Conservation (phyloP, 1,140 invertebrate species). For the Gyrodactylus bullatarudis region DNA sequence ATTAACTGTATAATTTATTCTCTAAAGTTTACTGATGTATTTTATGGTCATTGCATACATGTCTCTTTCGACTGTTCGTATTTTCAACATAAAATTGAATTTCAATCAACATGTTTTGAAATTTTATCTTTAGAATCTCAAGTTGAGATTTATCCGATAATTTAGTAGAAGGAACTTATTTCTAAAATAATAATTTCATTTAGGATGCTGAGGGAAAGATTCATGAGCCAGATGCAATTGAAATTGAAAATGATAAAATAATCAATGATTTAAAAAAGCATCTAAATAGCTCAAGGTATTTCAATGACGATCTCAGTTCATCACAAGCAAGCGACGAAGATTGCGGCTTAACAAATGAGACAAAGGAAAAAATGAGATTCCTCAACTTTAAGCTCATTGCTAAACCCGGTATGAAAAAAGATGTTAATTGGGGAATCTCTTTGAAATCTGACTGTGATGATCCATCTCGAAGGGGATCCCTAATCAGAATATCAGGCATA, state of each 20-base stretch:
- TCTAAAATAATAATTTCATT: too few relatives aligned
- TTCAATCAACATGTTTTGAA: too few relatives aligned
- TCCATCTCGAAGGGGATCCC: neutral
- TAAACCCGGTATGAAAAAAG: neutral
- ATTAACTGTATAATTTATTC: too few relatives aligned
- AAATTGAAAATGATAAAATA: neutral
- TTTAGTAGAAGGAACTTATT: too few relatives aligned
- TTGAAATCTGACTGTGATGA: neutral
- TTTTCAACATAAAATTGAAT: too few relatives aligned
- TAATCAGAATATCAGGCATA: neutral
- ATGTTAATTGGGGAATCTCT: neutral
- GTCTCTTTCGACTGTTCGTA: too few relatives aligned
- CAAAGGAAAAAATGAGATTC: neutral
- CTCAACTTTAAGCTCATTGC: neutral
- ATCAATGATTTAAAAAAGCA: neutral
- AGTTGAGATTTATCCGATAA: too few relatives aligned
- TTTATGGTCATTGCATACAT: too few relatives aligned
- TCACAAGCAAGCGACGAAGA: neutral
- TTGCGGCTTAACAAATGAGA: neutral
- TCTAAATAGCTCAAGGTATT: neutral
- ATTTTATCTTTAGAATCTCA: too few relatives aligned
- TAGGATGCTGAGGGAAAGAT: too few relatives aligned
- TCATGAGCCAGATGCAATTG: neutral
- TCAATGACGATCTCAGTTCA: neutral
- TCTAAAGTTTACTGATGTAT: too few relatives aligned